A percentile compares a stretch with the other conserved stretches of the same genome.
phyloP scores from a whole-genome alignment of 1,140 invertebrate species.

The Drosophila ercepeae region DNA sequence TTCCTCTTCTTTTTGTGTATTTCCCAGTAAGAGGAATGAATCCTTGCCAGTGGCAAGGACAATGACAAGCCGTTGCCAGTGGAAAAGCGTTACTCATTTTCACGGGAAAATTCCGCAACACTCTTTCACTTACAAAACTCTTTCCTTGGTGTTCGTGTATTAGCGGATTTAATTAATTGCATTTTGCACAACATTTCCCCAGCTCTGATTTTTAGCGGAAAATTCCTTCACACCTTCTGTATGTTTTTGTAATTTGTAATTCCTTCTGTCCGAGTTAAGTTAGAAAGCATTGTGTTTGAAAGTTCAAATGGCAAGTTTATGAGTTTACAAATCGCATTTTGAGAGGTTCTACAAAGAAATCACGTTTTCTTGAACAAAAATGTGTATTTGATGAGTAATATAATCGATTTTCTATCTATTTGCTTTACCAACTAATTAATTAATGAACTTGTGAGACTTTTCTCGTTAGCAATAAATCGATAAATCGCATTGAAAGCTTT shows the following conservation, averaged over 20 bases:
- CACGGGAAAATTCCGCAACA: conserved; percentile 34
- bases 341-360: conserved; percentile 1
- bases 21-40: conserved; percentile 28
- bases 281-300: conserved; percentile 69
- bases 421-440: conserved; percentile 35
- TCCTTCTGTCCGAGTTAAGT: too few relatives aligned
- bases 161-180: conserved; percentile 75
- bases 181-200: conserved; percentile 59
- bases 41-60: conserved; percentile 44
- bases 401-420: background rate
- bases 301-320: conserved; percentile 66
- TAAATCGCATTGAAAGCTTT: conserved; percentile 2
- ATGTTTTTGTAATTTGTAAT: conserved; percentile 25
- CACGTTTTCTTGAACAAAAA: background rate
- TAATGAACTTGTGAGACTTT: conserved; percentile 27
- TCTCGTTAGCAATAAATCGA: conserved; percentile 22
- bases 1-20: conserved; percentile 9
- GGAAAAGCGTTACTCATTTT: conserved; percentile 59
- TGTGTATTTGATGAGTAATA: conserved; percentile 1
- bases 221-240: conserved; percentile 33
- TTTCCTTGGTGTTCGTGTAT: conserved; percentile 12
- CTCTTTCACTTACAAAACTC: conserved; percentile 13
- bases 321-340: conserved; percentile 57
- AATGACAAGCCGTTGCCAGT: conserved; percentile 36
- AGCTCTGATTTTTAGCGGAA: conserved; percentile 23